phyloP scores from a whole-genome alignment of 1,140 invertebrate genomes.

The Atta colombica region DNA sequence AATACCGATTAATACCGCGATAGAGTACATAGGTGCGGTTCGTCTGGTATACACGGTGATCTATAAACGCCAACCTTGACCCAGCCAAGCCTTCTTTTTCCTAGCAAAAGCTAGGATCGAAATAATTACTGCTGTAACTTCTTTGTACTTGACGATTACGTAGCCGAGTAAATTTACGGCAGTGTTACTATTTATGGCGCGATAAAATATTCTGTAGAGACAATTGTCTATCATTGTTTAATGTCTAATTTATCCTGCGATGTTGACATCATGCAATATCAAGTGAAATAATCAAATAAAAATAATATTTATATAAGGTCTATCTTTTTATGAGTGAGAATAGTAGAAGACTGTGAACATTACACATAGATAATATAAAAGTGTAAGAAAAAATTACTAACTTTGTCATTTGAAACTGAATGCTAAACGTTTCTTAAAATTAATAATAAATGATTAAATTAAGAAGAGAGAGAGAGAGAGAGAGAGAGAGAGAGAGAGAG shows the following conservation, averaged over 20 bases:
- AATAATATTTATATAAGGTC: no score
- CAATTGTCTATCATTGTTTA: conserved; percentile 14
- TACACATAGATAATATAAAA: not conserved
- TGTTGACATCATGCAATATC: conserved; percentile 6
- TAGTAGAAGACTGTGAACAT: not conserved
- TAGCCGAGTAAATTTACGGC: conserved; percentile 38
- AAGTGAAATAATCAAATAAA: not conserved
- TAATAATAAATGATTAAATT: not conserved
- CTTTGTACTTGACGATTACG: conserved; percentile 28
- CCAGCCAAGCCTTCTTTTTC: conserved; percentile 62
- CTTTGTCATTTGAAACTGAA: not conserved
- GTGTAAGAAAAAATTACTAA: not conserved
- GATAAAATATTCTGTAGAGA: conserved; percentile 27
- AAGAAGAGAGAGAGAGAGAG: not conserved
- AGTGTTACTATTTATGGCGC: conserved; percentile 36
- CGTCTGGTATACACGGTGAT: conserved; percentile 62
- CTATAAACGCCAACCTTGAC: conserved; percentile 63
- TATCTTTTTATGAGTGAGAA: not conserved
- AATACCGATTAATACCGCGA: conserved; percentile 55
- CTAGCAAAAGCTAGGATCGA: conserved; percentile 57
- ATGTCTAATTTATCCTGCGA: conserved; percentile 11
- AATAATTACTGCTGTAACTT: conserved; percentile 47
- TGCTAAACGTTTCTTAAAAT: not conserved
- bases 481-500: not conserved
- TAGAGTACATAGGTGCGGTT: conserved; percentile 68